Percentiles rank a stretch among this genome's conserved stretches.
Evolutionary conservation across 2,888 invertebrate genomes (phyloP).

Genomic region (Ellobium chinense): DNA sequence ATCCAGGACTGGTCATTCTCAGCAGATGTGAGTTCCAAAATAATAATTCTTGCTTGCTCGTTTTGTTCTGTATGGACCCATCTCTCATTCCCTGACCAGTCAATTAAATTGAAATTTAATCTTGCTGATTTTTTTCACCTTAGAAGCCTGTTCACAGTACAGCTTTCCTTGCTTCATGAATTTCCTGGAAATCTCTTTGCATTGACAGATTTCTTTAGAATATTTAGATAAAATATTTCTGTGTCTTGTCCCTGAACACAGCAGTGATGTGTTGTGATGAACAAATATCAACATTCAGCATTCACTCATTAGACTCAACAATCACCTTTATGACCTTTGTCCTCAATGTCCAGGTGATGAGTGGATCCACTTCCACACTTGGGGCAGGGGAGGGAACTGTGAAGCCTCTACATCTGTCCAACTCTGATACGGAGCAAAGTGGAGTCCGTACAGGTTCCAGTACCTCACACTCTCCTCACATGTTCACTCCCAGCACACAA

Average conservation of each 20-base stretch:
- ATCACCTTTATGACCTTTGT: not conserved
- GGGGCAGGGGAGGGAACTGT: not conserved
- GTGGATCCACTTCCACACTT: not conserved
- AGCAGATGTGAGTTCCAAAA: constrained; percentile 15
- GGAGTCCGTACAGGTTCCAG: constrained; percentile 9
- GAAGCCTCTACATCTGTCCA: constrained; percentile 38
- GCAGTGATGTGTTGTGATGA: not conserved
- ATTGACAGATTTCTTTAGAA: too few species aligned
- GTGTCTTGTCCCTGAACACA: too few species aligned
- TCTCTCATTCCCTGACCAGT: too few species aligned
- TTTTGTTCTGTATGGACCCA: too few species aligned
- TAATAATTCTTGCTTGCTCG: too few species aligned
- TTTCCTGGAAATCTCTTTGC: too few species aligned
- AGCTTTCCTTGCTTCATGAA: too few species aligned
- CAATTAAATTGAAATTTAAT: too few species aligned
- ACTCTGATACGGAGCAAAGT: constrained; percentile 27
- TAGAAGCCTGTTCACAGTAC: too few species aligned
- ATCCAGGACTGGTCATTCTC: not conserved
- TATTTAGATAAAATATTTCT: too few species aligned
- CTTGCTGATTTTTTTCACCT: too few species aligned
- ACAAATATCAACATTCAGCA: too few species aligned
- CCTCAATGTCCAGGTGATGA: not conserved
- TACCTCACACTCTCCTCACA: constrained; percentile 25
- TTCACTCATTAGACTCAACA: not conserved
- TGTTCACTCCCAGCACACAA: constrained; percentile 34